Base-by-base conservation (phyloP, 2,797 vertebrate species). In the Rhynchonycteris naso region DNA sequence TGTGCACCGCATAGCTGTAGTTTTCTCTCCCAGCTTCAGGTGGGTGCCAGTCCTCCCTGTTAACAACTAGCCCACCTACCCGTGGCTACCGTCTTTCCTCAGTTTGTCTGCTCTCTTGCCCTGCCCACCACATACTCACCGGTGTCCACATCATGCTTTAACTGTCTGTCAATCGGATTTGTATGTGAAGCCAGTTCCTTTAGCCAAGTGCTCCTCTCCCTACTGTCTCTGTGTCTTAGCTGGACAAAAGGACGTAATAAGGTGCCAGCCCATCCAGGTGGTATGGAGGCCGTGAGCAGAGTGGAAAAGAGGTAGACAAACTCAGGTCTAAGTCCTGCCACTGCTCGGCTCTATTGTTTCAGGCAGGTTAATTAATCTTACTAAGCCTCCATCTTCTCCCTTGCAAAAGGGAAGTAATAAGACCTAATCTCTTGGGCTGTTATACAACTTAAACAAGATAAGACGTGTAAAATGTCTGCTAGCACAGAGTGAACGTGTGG, bases 1-100 rank as follows among this genome's bases (percentile, higher is more conserved):
- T 0, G 0, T 43, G 14, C 12, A 30, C 21, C 8, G 4, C 8
- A 5, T 4, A 7, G 13, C 50, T 26, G 3, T 14, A 13, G 26
- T 7, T 59, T 71, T 81, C n/a, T 87, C 35, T 78, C 33, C 58
- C 14, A 35, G 61, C 43, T 33, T 59, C 7, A 24, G 22, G 4
- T 52, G 35, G 13, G 12, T 54, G 30, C 24, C 13, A 0, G 13
- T 83, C 79, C 54, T 43, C 80, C 30, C 35, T 91, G 52, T 15
- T 7, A 11, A 16, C 35, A 38, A 0, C 30, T n/a, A 28, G 22
- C 10, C 14, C 19, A 15, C 19, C 16, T 6, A 6, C 9, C 30
- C 9, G 24, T 4, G 2, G 56, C 21, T 24, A 4, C 14, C 7
- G 4, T 69, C 54, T 94, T 5, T 33, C 12, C 58, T 81, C 26